Evolutionary conservation across 2,113 vertebrate genomes (phyloP), one percentile per base, ranked within the genome.

Genomic region (Hippocampus comes): DNA sequence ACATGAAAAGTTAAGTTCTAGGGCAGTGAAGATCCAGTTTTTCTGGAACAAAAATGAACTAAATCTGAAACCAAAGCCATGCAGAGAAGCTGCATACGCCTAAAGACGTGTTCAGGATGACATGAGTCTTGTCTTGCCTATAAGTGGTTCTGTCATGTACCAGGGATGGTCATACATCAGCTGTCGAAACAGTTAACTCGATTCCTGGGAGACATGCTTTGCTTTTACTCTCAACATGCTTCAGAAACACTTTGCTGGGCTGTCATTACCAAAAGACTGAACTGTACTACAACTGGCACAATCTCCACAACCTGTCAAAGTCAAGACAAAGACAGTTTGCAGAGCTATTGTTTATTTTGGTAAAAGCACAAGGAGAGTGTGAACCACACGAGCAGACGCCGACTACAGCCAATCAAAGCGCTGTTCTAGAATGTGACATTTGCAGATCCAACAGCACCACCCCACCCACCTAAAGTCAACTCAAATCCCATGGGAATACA

Each of bases 141-240:
- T 68, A 73, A 84, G 78, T 68, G 59, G 43, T 78, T 65, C 81
- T 83, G 81, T 83, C 82, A 74, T 42, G 61, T 49, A 83, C 86
- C 86, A 84, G 74, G 63, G 56, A 83, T 59, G 73, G 67, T 82
- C 74, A 71, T 85, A 87, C 82, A 85, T 88, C 81, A 82, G 71
- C 4, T 25, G 74, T 72, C 72, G 76, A 74, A 79, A 86, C 38
- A 61, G 79, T 81, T 83, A 75, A 78, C 70, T 69, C 61, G 72
- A 74, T 84, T 79, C 67, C 72, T 61, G 71, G 71, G 72, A 73
- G 69, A 82, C 74, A 63, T 41, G 63, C 68, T 25, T 65, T 66
- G 56, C 61, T 34, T 71, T 63, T 53, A 41, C 59, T 51, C 67
- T 84, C 49, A 46, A 68, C 69, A 63, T 61, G 46, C 66, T 75